Evolutionary conservation across 2,797 vertebrate species (phyloP), one percentile per base, ranked within the genome.

Genomic region (Pseudochaenichthys georgianus): DNA sequence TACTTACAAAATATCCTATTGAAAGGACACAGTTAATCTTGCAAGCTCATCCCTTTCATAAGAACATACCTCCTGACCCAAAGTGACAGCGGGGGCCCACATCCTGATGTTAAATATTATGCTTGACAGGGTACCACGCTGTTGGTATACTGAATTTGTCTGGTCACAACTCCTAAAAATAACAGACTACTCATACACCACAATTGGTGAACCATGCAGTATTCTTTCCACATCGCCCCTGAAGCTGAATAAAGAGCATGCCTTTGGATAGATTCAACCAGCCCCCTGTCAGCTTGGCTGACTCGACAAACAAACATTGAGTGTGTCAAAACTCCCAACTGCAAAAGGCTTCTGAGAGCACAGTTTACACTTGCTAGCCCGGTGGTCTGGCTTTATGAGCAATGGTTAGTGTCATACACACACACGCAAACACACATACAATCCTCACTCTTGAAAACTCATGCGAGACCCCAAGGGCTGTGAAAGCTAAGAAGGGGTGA

Each of bases 351-450:
- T 94, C 93, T 93, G 89, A 92, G 90, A 89, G 89, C 89, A 92
- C 82, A 88, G 94, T 95, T 95, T 95, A 95, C 94, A 90, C 92
- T 95, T 86, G 88, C 94, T 70, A 90, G 86, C 93, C 90, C 82
- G 95, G 95, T 95, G 95, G 95, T 95, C 95, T 92, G 86, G 81
- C 89, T 93, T 94, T 93, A 92, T 94, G 91, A 94, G 91, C 83
- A 89, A 91, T 89, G 86, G 85, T 91, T 94, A 91, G 80, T 92
- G 84, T 93, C 91, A 92, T 65, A 84, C 79, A 78, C 76, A 88
- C 77, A 82, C 63, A 70, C 52, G 64, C 80, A 85, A 66, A 77
- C 69, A 64, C 55, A 88, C 78, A 80, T 53, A 63, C 23, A 60
- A 78, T 61, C 64, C 78, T 79, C 60, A 48, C 76, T 90, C 71